Evolutionary conservation across 2,113 vertebrate genomes (phyloP).

Genomic region (Apaloderma vittatum): DNA sequence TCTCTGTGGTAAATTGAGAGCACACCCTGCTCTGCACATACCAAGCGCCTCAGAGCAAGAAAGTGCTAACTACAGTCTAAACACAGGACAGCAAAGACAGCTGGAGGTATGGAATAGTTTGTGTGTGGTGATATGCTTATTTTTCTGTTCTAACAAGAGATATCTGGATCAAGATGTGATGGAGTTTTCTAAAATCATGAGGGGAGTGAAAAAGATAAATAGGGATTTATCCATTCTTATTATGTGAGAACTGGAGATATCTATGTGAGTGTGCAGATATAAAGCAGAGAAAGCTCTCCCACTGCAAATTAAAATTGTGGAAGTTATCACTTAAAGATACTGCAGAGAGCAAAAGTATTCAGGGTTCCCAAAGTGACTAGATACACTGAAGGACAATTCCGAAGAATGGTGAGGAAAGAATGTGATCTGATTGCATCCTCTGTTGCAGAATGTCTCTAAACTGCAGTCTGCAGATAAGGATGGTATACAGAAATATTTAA

Average conservation of each 20-base stretch:
- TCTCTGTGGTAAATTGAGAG: not conserved
- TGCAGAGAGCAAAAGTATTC: not conserved
- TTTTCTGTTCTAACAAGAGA: not conserved
- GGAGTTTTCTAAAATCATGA: not conserved
- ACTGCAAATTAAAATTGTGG: not conserved
- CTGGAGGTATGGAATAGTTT: not conserved
- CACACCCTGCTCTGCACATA: not conserved
- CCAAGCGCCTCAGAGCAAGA: not conserved
- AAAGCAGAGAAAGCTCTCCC: not conserved
- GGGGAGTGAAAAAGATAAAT: not conserved
- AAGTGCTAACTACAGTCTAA: not conserved
- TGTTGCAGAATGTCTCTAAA: not conserved
- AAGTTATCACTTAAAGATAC: not conserved
- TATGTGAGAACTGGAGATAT: not conserved
- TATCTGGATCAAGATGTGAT: not conserved
- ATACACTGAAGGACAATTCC: not conserved
- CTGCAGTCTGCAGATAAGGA: not conserved
- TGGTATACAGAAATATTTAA: not conserved
- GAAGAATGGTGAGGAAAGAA: not conserved
- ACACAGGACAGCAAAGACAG: not conserved
- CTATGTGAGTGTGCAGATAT: not conserved
- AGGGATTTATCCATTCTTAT: not conserved
- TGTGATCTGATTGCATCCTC: not conserved
- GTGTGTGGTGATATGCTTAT: not conserved
- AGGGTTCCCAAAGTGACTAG: not conserved